Conservation (phyloP, 2,797 vertebrate species). For the Lerista edwardsae region DNA sequence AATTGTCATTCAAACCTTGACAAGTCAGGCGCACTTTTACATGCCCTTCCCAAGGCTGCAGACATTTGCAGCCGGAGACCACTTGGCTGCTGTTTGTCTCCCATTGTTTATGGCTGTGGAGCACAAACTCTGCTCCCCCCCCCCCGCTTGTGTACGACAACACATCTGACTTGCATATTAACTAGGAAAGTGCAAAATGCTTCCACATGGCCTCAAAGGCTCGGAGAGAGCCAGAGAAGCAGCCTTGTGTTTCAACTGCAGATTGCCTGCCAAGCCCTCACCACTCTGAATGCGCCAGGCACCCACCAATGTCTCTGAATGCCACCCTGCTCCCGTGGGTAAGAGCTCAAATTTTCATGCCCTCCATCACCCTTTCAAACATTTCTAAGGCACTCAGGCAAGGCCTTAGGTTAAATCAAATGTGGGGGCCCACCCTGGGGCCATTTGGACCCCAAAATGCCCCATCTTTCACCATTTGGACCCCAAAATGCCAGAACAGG, state of each 20-base stretch:
- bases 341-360: constrained; percentile 3
- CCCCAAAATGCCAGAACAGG: too few relatives aligned
- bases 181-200: constrained; percentile 59
- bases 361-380: not conserved
- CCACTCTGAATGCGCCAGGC: constrained; percentile 23
- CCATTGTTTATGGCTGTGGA: constrained; percentile 28
- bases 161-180: constrained; percentile 62
- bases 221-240: constrained; percentile 54
- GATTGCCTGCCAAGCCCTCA: constrained; percentile 56
- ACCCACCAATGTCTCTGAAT: not conserved
- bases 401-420: not conserved
- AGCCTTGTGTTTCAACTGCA: constrained; percentile 29
- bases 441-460: too few relatives aligned
- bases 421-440: not conserved
- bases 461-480: not conserved
- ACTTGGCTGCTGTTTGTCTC: not conserved
- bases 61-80: not conserved
- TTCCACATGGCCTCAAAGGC: constrained; percentile 67
- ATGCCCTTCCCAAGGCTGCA: not conserved
- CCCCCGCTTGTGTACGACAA: not conserved
- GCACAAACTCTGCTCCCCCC: not conserved
- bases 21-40: not conserved
- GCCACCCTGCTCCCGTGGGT: not conserved
- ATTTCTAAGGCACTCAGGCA: not conserved
- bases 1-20: not conserved